Percentiles rank a stretch among this genome's conserved stretches.
Evolutionary conservation across 2,113 vertebrate species (phyloP).

Genomic region (Carlito syrichta): DNA sequence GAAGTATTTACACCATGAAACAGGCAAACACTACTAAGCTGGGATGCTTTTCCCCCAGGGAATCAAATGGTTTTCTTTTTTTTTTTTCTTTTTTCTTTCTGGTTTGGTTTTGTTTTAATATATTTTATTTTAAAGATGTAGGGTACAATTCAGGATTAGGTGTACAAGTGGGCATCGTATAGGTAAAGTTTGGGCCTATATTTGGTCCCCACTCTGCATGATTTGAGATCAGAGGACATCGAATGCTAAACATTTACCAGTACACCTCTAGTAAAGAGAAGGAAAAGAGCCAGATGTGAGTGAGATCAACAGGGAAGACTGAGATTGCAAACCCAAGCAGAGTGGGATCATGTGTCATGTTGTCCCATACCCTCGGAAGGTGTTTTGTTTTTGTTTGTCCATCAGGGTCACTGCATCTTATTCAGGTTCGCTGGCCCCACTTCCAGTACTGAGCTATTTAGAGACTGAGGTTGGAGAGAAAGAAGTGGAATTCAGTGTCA

Average conservation of each 20-base stretch:
- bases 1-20: background rate
- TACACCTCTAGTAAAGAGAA: background rate
- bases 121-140: no score
- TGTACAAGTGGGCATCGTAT: no score
- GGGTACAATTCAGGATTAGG: no score
- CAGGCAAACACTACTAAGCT: background rate
- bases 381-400: background rate
- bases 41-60: background rate
- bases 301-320: no score
- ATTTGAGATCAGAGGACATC: no score
- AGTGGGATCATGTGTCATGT: rapidly evolving
- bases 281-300: background rate
- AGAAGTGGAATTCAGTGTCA: rapidly evolving
- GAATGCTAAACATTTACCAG: background rate
- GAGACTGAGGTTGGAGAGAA: background rate
- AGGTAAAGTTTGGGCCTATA: no score
- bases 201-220: no score
- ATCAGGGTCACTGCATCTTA: background rate
- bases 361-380: background rate
- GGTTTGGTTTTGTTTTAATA: no score
- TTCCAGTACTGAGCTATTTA: background rate
- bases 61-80: no score
- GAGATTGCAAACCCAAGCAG: rapidly evolving
- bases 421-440: no score
- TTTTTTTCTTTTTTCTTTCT: no score